Evolutionary conservation across 2,113 vertebrate species (phyloP), one percentile per base, ranked within the genome.

Genomic region (Brachypteracias leptosomus): DNA sequence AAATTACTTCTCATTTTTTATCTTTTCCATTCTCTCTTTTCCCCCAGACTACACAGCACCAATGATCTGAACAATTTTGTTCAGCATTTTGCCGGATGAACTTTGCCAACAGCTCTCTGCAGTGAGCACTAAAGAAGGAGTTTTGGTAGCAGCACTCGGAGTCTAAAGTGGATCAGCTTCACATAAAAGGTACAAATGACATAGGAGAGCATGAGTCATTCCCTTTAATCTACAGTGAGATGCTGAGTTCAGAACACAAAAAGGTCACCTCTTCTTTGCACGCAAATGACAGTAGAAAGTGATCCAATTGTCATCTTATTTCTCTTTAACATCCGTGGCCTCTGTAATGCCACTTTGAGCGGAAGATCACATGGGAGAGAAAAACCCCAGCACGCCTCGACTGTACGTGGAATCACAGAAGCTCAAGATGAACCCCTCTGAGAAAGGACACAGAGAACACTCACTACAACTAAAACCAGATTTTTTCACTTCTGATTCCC

Each of bases 361-460:
- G 33, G 66, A 54, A 87, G 74, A 91, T 88, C 78, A 81, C 33
- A 78, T 44, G 51, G 83, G 91, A 95, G 84, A 93, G 93, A 78
- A 90, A 86, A 89, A 25, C 6, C 35, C 35, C 58, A 75, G 57
- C 62, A 5, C 51, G n/a, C 35, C 57, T 80, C 6, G 9, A 14
- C 58, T 40, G 13, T 47, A 10, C 0, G 0, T 71, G 68, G 68
- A 95, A 81, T 91, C 72, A 70, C 38, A 73, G 35, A 67, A 66
- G 16, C n/a, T 86, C 17, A n/a, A 5, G 36, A 70, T 74, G 51
- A 91, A 80, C 25, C 13, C 31, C 40, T 25, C 92, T 55, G 52
- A 85, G 88, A 85, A 89, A 83, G 63, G 72, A 75, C 85, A 71
- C 52, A 70, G 61, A 71, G 79, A 84, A 55, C 46, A 61, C 31